Conservation (phyloP, 2,888 invertebrate genomes). For the Ectemnius cavifrons region DNA sequence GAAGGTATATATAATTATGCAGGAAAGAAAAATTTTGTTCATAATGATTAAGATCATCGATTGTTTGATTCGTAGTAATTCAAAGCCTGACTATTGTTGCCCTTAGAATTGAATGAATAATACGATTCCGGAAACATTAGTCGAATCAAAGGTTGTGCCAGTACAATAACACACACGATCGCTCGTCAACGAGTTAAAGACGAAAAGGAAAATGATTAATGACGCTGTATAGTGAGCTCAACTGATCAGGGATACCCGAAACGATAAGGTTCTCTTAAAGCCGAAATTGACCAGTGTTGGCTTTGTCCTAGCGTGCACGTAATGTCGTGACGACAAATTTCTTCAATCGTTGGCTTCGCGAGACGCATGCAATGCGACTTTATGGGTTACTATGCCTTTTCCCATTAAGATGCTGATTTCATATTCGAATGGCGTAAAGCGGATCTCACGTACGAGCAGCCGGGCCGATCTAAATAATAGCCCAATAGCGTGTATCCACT, state of each 20-base stretch:
- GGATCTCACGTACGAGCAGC: slow-evolving; percentile 28
- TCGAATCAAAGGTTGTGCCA: too few species aligned
- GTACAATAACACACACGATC: too few species aligned
- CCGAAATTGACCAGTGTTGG: not conserved
- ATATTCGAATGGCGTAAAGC: slow-evolving; percentile 63
- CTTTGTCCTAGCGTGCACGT: not conserved
- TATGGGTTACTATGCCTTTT: slow-evolving; percentile 25
- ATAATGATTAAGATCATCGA: too few species aligned
- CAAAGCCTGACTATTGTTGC: too few species aligned
- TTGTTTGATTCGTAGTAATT: too few species aligned
- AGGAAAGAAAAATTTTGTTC: too few species aligned
- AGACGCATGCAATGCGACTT: slow-evolving; percentile 18
- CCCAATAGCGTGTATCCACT: slow-evolving; percentile 61
- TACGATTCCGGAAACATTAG: too few species aligned
- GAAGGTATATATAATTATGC: too few species aligned
- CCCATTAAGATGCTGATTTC: slow-evolving; percentile 67
- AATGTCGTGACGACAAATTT: slow-evolving; percentile 15
- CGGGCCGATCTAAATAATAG: slow-evolving; percentile 58
- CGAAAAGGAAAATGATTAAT: not conserved
- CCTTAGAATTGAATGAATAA: too few species aligned
- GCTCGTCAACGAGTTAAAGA: too few species aligned
- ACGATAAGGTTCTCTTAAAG: not conserved
- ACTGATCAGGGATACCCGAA: not conserved
- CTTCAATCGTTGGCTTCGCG: slow-evolving; percentile 3
- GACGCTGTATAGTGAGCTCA: not conserved